Evolutionary conservation across 2,113 vertebrate species (phyloP), one percentile per base, ranked within the genome.

Genomic region (Clupea harengus): DNA sequence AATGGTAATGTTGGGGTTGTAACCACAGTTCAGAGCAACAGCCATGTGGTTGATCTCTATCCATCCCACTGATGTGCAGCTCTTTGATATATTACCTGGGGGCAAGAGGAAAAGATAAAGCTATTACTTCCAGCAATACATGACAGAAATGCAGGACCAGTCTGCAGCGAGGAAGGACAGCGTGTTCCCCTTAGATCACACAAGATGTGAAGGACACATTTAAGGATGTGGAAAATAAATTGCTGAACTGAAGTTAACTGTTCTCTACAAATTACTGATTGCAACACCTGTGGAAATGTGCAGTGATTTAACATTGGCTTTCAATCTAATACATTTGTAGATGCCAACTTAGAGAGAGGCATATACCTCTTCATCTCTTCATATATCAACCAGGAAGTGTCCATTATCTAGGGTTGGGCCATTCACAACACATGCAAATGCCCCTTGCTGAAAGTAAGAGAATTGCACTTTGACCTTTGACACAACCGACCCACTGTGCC

Each of bases 71-170:
- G 83, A 92, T 0, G 96, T 97, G 83, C 98, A 99, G 86, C 91
- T 96, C 90, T 97, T 97, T 84, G 96, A 97, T 90, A 99, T 93
- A 0, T 98, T 98, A 54, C 96, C 98, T 99, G 88, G 50, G 22
- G 22, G 18, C 13, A 88, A 85, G 82, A 86, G 78, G 17, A 84
- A 39, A 39, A 39, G 39, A 39, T 39, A 2, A 39, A 39, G 39
- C 39, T 39, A 39, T 39, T 1, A 39, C 39, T 39, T 39, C 39
- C 39, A 39, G 57, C 20, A 22, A 60, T 54, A 7, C 54, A 22
- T 20, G 3, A 22, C 25, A 32, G n/a, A 10, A 72, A 72, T 3
- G 22, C 20, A 72, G 64, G 7, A 64, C 57, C 7, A 10, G 8
- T 32, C 15, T 72, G 64, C 64, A 25, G 6, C 4, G 22, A 67